phyloP scores from a whole-genome alignment of 2,888 invertebrate species.

The Trichopoda pennipes region DNA sequence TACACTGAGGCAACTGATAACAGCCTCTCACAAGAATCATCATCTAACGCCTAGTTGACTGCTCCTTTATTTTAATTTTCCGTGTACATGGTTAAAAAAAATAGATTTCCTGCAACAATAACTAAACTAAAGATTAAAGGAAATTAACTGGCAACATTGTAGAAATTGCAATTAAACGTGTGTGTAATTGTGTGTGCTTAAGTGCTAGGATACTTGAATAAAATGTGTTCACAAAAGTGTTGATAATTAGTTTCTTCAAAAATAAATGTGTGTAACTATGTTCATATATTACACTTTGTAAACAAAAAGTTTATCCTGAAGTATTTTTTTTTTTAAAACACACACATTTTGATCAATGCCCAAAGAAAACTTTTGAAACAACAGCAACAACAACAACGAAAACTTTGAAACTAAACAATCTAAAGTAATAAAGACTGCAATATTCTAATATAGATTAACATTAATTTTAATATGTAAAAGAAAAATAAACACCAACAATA shows the following conservation, averaged over 20 bases:
- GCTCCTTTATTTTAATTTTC: too few species aligned
- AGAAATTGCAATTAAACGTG: slow-evolving; percentile 38
- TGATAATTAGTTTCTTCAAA: slow-evolving; percentile 61
- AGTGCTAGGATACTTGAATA: slow-evolving; percentile 2
- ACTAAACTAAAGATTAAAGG: too few species aligned
- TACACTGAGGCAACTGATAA: too few species aligned
- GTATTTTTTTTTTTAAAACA: slow-evolving; percentile 74
- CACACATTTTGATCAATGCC: slow-evolving; percentile 59
- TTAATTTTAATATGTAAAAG: slow-evolving; percentile 59
- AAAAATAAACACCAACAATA: slow-evolving; percentile 3
- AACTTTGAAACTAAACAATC: slow-evolving; percentile 23
- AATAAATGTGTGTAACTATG: slow-evolving; percentile 13
- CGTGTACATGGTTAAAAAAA: too few species aligned
- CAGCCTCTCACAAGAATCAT: too few species aligned
- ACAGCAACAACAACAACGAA: slow-evolving; percentile 12
- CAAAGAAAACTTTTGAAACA: slow-evolving; percentile 39
- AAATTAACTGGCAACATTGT: slow-evolving; percentile 14
- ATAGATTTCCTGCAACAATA: too few species aligned
- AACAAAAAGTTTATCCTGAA: slow-evolving; percentile 63
- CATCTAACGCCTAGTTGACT: too few species aligned
- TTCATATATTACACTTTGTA: slow-evolving; percentile 26
- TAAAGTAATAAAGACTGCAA: slow-evolving; percentile 38
- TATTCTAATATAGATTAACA: slow-evolving; percentile 51
- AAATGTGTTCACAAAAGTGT: slow-evolving; percentile 59
- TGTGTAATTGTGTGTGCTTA: slow-evolving; percentile 27